Percentiles rank a stretch among this genome's conserved stretches.
These are phyloP conservation scores for Myrmophylax atrothorax DNA, from an alignment of 2,113 vertebrate species.

Conservation along the genomic window DNA sequence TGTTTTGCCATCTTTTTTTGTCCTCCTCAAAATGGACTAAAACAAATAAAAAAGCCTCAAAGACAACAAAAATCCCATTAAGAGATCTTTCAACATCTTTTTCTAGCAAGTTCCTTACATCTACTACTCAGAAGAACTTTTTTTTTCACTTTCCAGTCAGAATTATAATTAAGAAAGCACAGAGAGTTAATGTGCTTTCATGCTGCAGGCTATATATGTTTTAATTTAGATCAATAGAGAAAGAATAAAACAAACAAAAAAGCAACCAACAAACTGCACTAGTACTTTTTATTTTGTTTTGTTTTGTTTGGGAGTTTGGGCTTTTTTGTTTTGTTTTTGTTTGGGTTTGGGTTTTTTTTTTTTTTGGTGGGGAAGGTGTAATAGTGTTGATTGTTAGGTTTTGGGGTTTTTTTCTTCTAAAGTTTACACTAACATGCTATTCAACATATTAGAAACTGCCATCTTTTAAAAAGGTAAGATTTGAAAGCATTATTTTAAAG, in stretches of 20 bases:
- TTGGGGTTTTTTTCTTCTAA: not conserved
- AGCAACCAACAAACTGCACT: not conserved
- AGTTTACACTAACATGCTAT: not conserved
- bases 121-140: not conserved
- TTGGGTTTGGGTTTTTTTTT: not conserved
- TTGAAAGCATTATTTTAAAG: not conserved
- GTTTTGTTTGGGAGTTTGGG: not conserved
- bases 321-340: not conserved
- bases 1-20: not conserved
- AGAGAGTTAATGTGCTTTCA: not conserved
- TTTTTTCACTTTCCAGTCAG: not conserved
- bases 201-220: not conserved
- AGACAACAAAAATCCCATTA: not conserved
- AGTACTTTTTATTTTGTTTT: not conserved
- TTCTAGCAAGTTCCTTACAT: not conserved
- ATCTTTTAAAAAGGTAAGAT: not conserved
- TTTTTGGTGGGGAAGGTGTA: fast-evolving
- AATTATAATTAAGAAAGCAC: conserved; percentile 9
- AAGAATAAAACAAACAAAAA: not conserved
- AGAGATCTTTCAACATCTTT: not conserved
- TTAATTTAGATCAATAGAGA: not conserved
- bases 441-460: not conserved
- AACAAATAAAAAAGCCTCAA: not conserved
- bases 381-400: not conserved
- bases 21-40: not conserved